A percentile compares a stretch with the other conserved stretches of the same genome.
These are phyloP conservation scores for Ladona fulva DNA, from an alignment of 1,140 invertebrate genomes.

Conservation along the genomic window DNA sequence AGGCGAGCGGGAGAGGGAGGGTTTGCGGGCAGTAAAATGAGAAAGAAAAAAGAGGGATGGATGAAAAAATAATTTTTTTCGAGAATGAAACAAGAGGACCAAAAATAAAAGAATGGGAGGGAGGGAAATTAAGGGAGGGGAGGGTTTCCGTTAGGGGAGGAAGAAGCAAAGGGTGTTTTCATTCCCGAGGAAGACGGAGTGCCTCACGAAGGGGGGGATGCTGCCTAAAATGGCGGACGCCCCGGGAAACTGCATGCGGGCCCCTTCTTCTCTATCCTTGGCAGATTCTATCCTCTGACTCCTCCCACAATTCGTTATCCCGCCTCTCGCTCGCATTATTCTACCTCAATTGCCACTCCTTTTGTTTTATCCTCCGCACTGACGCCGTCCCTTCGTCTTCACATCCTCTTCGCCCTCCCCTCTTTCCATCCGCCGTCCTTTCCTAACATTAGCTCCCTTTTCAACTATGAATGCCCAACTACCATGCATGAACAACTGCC, in stretches of 20 bases:
- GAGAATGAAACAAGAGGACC: slow-evolving; percentile 8
- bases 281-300: neutral
- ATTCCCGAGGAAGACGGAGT: slow-evolving; percentile 2
- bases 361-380: neutral
- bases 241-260: neutral
- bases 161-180: neutral
- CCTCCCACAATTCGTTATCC: no score
- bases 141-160: neutral
- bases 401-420: neutral
- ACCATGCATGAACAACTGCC: no score
- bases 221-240: neutral
- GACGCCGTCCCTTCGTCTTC: neutral
- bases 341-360: neutral
- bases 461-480: no score
- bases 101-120: neutral
- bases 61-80: neutral
- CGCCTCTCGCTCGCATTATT: neutral
- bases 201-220: neutral
- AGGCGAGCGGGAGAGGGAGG: neutral
- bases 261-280: neutral
- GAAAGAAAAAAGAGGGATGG: neutral
- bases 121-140: neutral
- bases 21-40: neutral
- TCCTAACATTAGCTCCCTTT: no score
- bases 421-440: neutral